Base-by-base conservation (phyloP, 2,888 invertebrate genomes). In the Fragum whitleyi region DNA sequence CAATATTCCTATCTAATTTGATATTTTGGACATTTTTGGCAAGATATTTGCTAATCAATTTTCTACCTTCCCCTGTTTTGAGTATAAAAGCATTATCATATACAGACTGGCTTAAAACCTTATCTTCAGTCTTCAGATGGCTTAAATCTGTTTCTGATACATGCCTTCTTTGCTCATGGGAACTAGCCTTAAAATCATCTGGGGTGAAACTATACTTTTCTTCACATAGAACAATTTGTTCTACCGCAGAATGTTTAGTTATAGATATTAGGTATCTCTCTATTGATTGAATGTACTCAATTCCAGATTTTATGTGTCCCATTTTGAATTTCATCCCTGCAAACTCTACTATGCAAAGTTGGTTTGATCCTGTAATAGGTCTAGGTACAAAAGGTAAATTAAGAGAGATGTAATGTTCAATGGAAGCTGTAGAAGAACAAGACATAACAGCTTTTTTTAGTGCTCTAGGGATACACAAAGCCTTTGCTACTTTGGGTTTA, bases 141-240 rank as follows among this genome's bases (percentile, higher is more conserved):
- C 14, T 28, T 14, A 83, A 57, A 21, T 70, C 57, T 28, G 39
- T 55, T 53, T 53, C 6, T 29, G 39, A 28, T 32, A 19, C 29
- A 16, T 16, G 62, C 23, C 73, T 74, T 21, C 77, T 21, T 16
- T 83, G 79, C 7, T 55, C 57, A 19, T 79, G 55, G 11, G 79
- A 79, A 23, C 29, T 42, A 28, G 82, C 76, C 69, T 83, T 83
- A 16, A 83, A 77, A 53, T 74, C 79, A 23, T 79, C 83, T 32
- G 77, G 77, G 2, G 74, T 82, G 23, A 69, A 80, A n/a, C 19
- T 9, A 32, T 79, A 79, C 21, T 79, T 78, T 61, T 80, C 76
- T 29, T 73, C 72, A 36, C 72, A 9, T n/a, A n/a, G n/a, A n/a
- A n/a, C n/a, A n/a, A n/a, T n/a, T n/a, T n/a, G n/a, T n/a, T n/a